These are phyloP conservation scores for Nycticorax nycticorax DNA, from an alignment of 2,113 vertebrate species.

Conservation along the genomic window DNA sequence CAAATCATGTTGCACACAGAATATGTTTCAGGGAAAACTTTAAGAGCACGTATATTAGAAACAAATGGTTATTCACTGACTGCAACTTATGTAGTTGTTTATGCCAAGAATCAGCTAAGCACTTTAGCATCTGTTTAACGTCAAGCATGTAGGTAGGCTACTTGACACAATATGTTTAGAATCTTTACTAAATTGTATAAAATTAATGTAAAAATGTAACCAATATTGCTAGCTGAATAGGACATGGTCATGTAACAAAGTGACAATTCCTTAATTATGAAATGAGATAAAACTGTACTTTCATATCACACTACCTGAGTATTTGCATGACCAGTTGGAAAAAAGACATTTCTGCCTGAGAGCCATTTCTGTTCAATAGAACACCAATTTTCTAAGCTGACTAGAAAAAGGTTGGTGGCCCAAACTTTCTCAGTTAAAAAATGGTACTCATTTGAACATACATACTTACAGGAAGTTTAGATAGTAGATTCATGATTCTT, in stretches of 20 bases:
- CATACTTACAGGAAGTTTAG: background rate
- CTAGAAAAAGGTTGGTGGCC: background rate
- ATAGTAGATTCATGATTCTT: background rate
- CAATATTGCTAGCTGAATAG: background rate
- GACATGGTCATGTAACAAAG: rapidly evolving
- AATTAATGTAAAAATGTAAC: background rate
- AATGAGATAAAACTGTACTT: background rate
- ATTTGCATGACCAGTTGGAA: background rate
- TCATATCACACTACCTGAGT: background rate
- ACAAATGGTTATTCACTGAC: background rate
- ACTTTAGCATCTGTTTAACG: background rate
- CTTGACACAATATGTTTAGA: background rate
- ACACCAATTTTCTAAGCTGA: rapidly evolving
- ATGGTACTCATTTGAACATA: background rate
- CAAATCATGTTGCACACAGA: background rate
- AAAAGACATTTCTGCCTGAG: background rate
- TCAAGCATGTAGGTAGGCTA: background rate
- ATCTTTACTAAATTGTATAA: background rate
- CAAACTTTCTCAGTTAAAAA: background rate
- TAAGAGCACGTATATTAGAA: background rate
- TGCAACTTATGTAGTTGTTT: background rate
- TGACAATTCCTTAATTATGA: background rate
- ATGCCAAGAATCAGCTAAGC: background rate
- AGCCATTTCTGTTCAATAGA: background rate
- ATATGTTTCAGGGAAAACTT: background rate